phyloP scores from a whole-genome alignment of 1,140 invertebrate genomes.

The Manduca sexta region DNA sequence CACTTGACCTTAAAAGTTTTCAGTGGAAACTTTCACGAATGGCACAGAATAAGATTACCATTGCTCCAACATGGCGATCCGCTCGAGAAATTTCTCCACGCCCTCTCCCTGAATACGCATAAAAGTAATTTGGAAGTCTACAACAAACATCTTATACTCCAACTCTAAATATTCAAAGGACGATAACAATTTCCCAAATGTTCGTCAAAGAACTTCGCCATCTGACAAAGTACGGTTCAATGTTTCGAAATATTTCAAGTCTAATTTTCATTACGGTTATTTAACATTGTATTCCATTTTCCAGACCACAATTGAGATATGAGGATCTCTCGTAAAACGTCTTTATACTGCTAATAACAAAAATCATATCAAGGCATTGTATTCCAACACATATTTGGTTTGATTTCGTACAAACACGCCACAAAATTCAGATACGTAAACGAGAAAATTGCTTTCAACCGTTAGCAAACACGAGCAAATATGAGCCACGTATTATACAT shows the following conservation, averaged over 20 bases:
- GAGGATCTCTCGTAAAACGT: too few relatives aligned
- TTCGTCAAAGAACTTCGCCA: constrained; percentile 5
- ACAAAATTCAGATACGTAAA: not conserved
- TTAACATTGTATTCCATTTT: too few relatives aligned
- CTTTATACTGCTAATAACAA: too few relatives aligned
- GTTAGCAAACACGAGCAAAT: constrained; percentile 7
- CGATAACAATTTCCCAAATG: constrained; percentile 2
- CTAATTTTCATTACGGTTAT: not conserved
- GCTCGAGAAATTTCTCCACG: constrained; percentile 3
- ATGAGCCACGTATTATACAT: constrained; percentile 2
- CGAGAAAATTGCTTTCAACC: constrained; percentile 7
- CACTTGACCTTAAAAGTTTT: constrained; percentile 5
- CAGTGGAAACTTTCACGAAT: constrained; percentile 7
- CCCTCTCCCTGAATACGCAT: constrained; percentile 1
- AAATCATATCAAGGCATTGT: too few relatives aligned
- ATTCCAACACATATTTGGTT: too few relatives aligned
- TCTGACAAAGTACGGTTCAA: not conserved
- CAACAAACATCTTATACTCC: constrained; percentile 4
- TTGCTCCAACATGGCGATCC: not conserved
- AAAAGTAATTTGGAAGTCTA: constrained; percentile 12
- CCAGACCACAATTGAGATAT: too few relatives aligned
- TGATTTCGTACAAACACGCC: not conserved
- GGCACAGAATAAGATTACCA: not conserved
- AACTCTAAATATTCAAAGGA: constrained; percentile 6
- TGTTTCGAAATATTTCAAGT: not conserved